These are phyloP conservation scores for Drosophila sechellia DNA, from an alignment of 1,140 invertebrate genomes.

Conservation along the genomic window DNA sequence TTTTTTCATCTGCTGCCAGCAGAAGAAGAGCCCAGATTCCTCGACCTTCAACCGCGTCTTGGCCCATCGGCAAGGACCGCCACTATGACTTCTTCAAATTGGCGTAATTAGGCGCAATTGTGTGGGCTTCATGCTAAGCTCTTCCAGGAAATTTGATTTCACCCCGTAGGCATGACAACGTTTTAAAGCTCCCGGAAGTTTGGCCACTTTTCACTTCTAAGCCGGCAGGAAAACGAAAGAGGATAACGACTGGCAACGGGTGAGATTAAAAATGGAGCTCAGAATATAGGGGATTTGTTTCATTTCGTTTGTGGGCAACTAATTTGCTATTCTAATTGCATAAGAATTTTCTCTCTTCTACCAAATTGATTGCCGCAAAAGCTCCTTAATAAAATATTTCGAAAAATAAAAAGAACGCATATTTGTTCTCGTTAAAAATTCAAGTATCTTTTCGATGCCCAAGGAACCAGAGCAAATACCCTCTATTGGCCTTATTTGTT, in stretches of 20 bases:
- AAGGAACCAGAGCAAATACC: constrained; percentile 1
- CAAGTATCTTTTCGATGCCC: neutral
- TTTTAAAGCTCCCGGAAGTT: constrained; percentile 11
- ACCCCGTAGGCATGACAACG: constrained; percentile 39
- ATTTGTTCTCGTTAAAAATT: neutral
- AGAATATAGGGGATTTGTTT: neutral
- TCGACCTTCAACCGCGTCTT: constrained; percentile 19
- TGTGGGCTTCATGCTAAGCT: constrained; percentile 47
- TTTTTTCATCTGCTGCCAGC: neutral
- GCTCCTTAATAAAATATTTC: no score
- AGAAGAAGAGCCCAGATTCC: neutral
- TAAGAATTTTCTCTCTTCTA: neutral
- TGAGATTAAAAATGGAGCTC: constrained; percentile 5
- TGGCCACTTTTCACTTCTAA: constrained; percentile 5
- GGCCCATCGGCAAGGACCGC: neutral
- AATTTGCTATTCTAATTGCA: constrained; percentile 4
- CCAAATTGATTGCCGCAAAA: no score
- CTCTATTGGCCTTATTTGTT: constrained; percentile 47
- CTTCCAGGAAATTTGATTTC: constrained; percentile 33
- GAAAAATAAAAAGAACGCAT: neutral
- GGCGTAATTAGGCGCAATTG: constrained; percentile 73
- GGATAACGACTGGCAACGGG: constrained; percentile 14
- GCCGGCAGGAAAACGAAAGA: constrained; percentile 4
- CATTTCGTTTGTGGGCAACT: neutral
- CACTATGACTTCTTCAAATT: constrained; percentile 54